These are phyloP conservation scores for Lamproptera curius DNA, from an alignment of 2,888 invertebrate species.

Conservation along the genomic window DNA sequence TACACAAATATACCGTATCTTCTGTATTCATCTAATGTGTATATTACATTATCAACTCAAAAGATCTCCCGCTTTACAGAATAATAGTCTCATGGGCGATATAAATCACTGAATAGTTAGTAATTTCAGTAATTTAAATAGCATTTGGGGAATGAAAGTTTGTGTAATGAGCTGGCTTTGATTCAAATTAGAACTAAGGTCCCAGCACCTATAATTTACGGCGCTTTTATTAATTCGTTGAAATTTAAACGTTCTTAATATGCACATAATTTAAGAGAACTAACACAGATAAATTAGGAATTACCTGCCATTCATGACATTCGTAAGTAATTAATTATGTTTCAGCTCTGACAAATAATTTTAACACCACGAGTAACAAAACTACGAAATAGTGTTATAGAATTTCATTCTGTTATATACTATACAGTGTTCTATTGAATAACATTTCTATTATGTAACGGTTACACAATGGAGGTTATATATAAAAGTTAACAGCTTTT, in stretches of 20 bases:
- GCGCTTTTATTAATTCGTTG: conserved; percentile 41
- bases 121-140: conserved; percentile 41
- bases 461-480: no score
- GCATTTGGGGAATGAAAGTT: conserved; percentile 35
- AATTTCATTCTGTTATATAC: no score
- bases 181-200: conserved; percentile 48
- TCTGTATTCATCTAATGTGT: conserved; percentile 32
- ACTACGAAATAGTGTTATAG: no score
- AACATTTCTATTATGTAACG: no score
- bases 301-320: background rate
- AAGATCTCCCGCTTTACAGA: conserved; percentile 36
- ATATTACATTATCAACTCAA: conserved; percentile 31
- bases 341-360: no score
- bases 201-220: conserved; percentile 39
- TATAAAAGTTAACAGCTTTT: no score
- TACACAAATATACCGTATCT: conserved; percentile 41
- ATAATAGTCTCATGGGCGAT: conserved; percentile 9
- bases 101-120: background rate
- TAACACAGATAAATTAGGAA: conserved; percentile 32
- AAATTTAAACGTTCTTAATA: conserved; percentile 43
- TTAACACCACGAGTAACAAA: no score
- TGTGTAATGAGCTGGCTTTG: conserved; percentile 45
- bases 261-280: conserved; percentile 51
- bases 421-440: no score
- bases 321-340: background rate